Evolutionary conservation across 2,797 vertebrate species (phyloP), one percentile per base, ranked within the genome.

Genomic region (Siniperca obscura): DNA sequence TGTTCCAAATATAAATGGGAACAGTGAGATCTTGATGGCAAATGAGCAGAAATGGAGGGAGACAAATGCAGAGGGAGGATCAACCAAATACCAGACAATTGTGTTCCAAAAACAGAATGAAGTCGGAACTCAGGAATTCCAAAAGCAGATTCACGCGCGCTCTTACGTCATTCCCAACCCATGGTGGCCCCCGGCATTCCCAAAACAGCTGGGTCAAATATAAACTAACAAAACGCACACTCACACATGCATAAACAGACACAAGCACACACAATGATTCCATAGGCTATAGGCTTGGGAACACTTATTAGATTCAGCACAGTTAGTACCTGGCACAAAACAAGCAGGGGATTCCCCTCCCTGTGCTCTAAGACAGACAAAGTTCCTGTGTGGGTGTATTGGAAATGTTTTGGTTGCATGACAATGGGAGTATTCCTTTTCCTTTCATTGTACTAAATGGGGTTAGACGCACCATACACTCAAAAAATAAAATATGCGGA

Each of bases 101-200:
- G 87, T 91, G 84, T 94, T 96, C 94, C 92, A 91, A 94, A 95
- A 95, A 95, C 93, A 92, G 93, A 91, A 85, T 21, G 7, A 68
- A 88, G 80, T 78, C 60, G 71, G 76, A 89, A 74, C 86, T 88
- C 88, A 90, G 91, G 93, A 94, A 95, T 95, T 93, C 89, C 91
- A 93, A 87, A 87, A 89, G 82, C 88, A 94, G 93, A 95, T 82
- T 90, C 85, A 89, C 1, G 22, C 1, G 22, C 14, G 53, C 76
- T 90, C 89, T 91, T 89, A 94, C 92, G 91, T 95, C 94, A 94
- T 87, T 85, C 82, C 81, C 27, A 83, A 93, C 92, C 93, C 83
- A 34, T 25, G 77, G 75, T 82, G 89, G 79, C 93, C 92, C 74
- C 87, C 34, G 12, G 86, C 90, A 93, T 93, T 93, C 94, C 91